Evolutionary conservation across 2,888 invertebrate genomes (phyloP).

Genomic region (Eupithecia inturbata): DNA sequence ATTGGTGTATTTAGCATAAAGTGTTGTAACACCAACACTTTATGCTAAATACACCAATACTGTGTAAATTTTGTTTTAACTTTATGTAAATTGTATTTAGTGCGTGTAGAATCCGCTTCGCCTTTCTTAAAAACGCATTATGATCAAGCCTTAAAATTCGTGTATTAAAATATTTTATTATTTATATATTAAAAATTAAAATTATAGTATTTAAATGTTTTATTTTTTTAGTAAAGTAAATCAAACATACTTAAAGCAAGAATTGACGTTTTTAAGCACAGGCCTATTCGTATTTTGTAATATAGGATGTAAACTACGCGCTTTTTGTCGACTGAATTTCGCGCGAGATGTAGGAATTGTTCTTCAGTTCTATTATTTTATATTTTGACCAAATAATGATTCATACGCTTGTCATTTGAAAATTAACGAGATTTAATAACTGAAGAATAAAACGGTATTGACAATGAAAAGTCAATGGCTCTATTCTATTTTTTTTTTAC

Average conservation of each 20-base stretch:
- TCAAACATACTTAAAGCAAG: background rate
- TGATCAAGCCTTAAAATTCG: conserved; percentile 3
- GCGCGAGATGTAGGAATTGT: conserved; percentile 8
- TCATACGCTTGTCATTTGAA: conserved; percentile 8
- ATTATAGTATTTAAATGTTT: background rate
- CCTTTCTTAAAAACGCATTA: background rate
- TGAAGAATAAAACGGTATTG: background rate
- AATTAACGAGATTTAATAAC: conserved; percentile 9
- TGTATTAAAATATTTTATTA: background rate
- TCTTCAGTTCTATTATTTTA: conserved; percentile 27
- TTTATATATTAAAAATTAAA: background rate
- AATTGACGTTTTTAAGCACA: background rate
- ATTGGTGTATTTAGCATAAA: too few relatives aligned
- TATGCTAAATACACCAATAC: too few relatives aligned
- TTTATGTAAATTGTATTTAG: background rate
- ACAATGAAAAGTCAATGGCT: background rate
- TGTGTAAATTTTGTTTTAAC: background rate
- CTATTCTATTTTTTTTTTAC: background rate
- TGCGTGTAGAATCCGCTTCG: background rate
- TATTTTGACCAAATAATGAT: conserved; percentile 28
- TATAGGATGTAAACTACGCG: background rate
- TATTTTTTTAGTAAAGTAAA: background rate
- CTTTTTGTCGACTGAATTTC: conserved; percentile 23
- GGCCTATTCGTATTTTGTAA: conserved; percentile 9
- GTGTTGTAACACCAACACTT: too few relatives aligned